phyloP scores from a whole-genome alignment of 2,888 invertebrate species.

The Phoenoteleia sp. region DNA sequence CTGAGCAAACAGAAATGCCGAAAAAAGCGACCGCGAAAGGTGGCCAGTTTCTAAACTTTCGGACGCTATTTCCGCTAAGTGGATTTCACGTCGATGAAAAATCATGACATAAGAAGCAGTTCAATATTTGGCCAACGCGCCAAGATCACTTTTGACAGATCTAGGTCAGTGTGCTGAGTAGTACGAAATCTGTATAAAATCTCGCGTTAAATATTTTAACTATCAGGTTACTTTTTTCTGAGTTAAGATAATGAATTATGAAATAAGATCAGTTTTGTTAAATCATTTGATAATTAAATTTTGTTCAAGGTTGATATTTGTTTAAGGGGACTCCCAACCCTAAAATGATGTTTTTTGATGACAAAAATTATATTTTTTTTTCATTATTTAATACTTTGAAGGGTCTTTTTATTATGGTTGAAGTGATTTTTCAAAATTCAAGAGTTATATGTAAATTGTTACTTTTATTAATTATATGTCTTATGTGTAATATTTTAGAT shows the following conservation, averaged over 20 bases:
- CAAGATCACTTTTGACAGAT: slow-evolving; percentile 70
- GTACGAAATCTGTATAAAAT: slow-evolving; percentile 58
- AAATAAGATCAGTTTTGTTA: too few relatives aligned
- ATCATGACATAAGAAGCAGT: slow-evolving; percentile 64
- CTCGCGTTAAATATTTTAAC: slow-evolving; percentile 49
- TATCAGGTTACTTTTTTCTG: slow-evolving; percentile 3
- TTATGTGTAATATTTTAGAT: too few relatives aligned
- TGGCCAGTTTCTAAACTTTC: slow-evolving; percentile 8
- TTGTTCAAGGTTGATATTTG: too few relatives aligned
- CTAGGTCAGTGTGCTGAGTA: slow-evolving; percentile 70
- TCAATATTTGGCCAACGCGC: slow-evolving; percentile 71
- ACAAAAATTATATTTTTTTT: too few relatives aligned
- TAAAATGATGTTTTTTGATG: too few relatives aligned
- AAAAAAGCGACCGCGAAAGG: neutral
- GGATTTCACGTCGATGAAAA: slow-evolving; percentile 64
- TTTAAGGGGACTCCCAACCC: too few relatives aligned
- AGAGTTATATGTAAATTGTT: too few relatives aligned
- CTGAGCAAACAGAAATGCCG: slow-evolving; percentile 16
- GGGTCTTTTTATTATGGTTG: too few relatives aligned
- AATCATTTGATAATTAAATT: too few relatives aligned
- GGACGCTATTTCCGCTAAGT: slow-evolving; percentile 38
- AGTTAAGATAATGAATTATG: slow-evolving; percentile 4
- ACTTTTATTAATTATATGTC: too few relatives aligned
- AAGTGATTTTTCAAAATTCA: too few relatives aligned
- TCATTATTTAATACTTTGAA: too few relatives aligned